phyloP scores from a whole-genome alignment of 1,140 invertebrate species.

The Pseudomyrmex flavicornis region DNA sequence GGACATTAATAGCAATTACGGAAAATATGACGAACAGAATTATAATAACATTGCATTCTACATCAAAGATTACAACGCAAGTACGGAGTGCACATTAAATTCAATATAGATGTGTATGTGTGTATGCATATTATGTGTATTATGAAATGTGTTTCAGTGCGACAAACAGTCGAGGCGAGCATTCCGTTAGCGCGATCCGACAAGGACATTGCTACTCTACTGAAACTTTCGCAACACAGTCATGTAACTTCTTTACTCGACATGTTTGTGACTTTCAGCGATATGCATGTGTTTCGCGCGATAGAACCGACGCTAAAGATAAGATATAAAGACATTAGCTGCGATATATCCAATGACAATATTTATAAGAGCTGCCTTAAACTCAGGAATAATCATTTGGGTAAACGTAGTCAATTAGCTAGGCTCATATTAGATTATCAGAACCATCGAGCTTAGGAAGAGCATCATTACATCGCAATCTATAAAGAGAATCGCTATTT shows the following conservation, averaged over 20 bases:
- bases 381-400: constrained; percentile 79
- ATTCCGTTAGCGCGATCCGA: constrained; percentile 88
- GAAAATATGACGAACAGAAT: constrained; percentile 91
- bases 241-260: constrained; percentile 86
- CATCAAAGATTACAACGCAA: constrained; percentile 90
- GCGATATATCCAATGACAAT: constrained; percentile 70
- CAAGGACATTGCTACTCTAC: constrained; percentile 86
- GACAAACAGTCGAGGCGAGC: constrained; percentile 86
- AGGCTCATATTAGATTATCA: constrained; percentile 83
- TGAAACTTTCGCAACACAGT: constrained; percentile 77
- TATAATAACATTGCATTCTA: constrained; percentile 93
- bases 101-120: neutral
- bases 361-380: constrained; percentile 76
- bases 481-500: constrained; percentile 17
- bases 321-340: constrained; percentile 85
- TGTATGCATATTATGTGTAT: no score
- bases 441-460: constrained; percentile 67
- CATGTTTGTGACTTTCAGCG: constrained; percentile 87
- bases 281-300: constrained; percentile 89
- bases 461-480: neutral
- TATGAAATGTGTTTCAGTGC: constrained; percentile 83
- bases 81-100: constrained; percentile 83
- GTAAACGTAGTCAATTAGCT: constrained; percentile 83
- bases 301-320: constrained; percentile 90
- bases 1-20: constrained; percentile 91